Base-by-base conservation (phyloP, 2,113 vertebrate genomes). In the rabbit (Oryctolagus cuniculus) region DNA sequence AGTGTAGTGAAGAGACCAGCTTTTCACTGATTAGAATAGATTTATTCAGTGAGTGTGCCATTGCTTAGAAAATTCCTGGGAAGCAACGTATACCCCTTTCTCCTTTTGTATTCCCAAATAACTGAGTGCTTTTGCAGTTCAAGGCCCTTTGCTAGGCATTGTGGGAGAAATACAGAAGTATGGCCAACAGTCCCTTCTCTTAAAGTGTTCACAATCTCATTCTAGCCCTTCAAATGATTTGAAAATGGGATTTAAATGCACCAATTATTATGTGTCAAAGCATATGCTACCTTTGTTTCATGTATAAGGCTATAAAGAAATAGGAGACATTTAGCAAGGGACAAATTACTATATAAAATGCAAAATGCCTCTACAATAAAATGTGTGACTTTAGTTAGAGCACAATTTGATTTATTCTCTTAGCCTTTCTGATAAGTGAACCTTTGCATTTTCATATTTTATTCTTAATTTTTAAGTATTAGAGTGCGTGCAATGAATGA, bases 331-430 rank as follows among this genome's bases (percentile, higher is more conserved):
- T 97, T 93, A 98, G 97, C 96, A 96, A 97, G 97, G 97, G 95
- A 96, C 95, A 96, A 92, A 97, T 98, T 97, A 92, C 97, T 96
- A 96, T 96, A 96, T 90, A 95, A 95, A 96, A 86, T 95, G 94
- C 97, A 98, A 98, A 98, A 97, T 98, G 97, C 94, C 97, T 87
- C 95, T 96, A 96, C 95, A 97, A 97, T 98, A 89, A 98, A 97
- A 97, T 96, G 92, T 97, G 86, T 95, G 92, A 93, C 94, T 98
- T 98, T 96, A 93, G 70, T 97, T 97, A 98, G 36, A 90, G 94
- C 80, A 93, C 53, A 81, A 93, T 96, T 75, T 98, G 97, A 98
- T 98, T 98, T 98, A 98, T 98, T 97, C 84, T 81, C 93, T 93
- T 96, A 97, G 97, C 93, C 96, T 97, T 97, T 96, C 97, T 97